Conservation (phyloP, 2,888 invertebrate species). For the Tenthredo livida region DNA sequence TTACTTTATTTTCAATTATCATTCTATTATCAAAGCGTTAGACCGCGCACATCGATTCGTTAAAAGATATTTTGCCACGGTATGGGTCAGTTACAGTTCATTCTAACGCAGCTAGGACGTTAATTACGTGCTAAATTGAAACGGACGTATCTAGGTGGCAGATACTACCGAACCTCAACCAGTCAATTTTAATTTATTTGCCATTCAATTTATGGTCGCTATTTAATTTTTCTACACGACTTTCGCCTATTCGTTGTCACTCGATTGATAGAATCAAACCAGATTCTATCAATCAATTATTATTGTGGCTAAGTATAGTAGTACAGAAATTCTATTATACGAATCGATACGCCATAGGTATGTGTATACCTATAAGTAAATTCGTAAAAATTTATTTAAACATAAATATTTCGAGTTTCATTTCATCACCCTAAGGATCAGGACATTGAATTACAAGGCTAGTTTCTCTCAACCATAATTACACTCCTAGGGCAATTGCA, state of each 20-base stretch:
- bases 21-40: slow-evolving; percentile 8
- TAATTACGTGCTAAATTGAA: slow-evolving; percentile 45
- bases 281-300: neutral
- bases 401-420: neutral
- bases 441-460: slow-evolving; percentile 1
- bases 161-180: neutral
- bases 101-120: neutral
- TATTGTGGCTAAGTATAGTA: neutral
- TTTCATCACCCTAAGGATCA: neutral
- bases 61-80: neutral
- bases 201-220: slow-evolving; percentile 14
- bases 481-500: neutral
- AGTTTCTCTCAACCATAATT: neutral
- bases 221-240: slow-evolving; percentile 12
- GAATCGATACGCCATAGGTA: neutral
- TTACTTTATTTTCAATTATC: slow-evolving; percentile 26
- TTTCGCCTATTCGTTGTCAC: slow-evolving; percentile 2
- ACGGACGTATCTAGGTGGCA: slow-evolving; percentile 35
- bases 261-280: neutral
- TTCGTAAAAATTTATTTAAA: neutral
- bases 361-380: neutral
- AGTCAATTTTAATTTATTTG: slow-evolving; percentile 37
- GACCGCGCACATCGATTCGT: slow-evolving; percentile 7
- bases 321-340: neutral
- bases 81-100: neutral